Conservation (phyloP, 1,140 invertebrate genomes). For the Rhynchophorus ferrugineus region DNA sequence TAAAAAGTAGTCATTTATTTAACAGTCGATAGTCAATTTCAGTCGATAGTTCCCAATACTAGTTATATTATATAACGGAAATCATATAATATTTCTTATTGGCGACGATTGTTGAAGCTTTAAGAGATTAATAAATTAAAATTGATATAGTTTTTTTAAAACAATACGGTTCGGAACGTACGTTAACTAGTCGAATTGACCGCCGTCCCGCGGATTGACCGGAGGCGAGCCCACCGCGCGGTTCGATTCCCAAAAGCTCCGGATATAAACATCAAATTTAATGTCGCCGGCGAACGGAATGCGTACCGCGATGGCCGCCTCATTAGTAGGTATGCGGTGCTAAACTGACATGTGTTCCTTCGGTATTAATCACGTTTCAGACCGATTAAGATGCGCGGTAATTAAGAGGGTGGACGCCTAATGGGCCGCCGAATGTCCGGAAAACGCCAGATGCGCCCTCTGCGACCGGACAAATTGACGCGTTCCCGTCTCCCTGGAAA, state of each 20-base stretch:
- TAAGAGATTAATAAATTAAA: too few relatives aligned
- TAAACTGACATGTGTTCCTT: conserved; percentile 40
- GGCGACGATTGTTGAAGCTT: too few relatives aligned
- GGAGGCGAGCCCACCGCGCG: not conserved
- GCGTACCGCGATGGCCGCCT: conserved; percentile 31
- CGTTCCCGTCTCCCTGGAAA: too few relatives aligned
- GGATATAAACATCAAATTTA: conserved; percentile 36
- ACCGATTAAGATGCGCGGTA: conserved; percentile 35
- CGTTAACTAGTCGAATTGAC: not conserved
- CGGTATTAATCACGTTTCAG: conserved; percentile 38
- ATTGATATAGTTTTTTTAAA: too few relatives aligned
- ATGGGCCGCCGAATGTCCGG: conserved; percentile 8
- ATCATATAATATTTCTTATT: too few relatives aligned
- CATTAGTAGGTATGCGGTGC: conserved; percentile 41
- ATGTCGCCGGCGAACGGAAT: conserved; percentile 32
- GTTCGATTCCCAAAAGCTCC: conserved; percentile 28
- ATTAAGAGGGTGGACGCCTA: conserved; percentile 22
- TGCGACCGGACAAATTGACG: not conserved
- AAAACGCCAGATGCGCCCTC: not conserved
- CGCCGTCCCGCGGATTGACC: not conserved
- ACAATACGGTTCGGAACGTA: too few relatives aligned
- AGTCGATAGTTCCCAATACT: too few relatives aligned
- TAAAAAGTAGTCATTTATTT: too few relatives aligned
- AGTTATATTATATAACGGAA: too few relatives aligned
- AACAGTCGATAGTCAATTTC: too few relatives aligned